phyloP scores from a whole-genome alignment of 1,140 invertebrate genomes.

The Venturia canescens region DNA sequence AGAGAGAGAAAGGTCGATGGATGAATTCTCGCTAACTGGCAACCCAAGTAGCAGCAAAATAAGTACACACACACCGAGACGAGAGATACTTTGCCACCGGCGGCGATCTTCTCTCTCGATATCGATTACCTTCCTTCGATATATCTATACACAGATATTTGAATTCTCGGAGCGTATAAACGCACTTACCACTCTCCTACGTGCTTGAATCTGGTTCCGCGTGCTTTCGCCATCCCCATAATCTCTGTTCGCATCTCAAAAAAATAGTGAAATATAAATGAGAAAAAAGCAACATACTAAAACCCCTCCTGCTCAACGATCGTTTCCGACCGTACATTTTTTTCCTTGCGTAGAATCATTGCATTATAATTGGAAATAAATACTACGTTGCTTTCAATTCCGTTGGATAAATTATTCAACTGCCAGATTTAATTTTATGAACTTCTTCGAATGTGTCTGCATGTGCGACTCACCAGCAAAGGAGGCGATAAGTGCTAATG shows the following conservation, averaged over 20 bases:
- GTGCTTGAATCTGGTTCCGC: constrained; percentile 27
- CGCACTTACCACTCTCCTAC: constrained; percentile 27
- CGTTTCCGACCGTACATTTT: not conserved
- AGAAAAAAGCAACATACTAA: no score
- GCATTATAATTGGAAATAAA: constrained; percentile 12
- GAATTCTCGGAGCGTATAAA: constrained; percentile 32
- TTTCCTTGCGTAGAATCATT: not conserved
- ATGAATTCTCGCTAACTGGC: constrained; percentile 28
- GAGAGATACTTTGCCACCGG: not conserved
- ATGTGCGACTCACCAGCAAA: no score
- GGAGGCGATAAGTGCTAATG: not conserved
- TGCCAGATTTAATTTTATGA: not conserved
- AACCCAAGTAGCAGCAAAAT: not conserved
- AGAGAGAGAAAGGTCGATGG: not conserved
- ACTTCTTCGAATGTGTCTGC: not conserved
- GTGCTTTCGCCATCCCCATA: not conserved
- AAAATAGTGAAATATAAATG: not conserved
- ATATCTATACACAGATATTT: not conserved
- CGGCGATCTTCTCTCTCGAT: constrained; percentile 36
- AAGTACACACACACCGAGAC: not conserved
- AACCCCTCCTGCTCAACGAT: not conserved
- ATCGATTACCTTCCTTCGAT: constrained; percentile 26
- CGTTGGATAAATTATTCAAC: not conserved
- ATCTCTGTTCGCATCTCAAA: not conserved
- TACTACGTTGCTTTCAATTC: not conserved